Conservation (phyloP, 2,888 invertebrate species). For the Hipparchia semele region DNA sequence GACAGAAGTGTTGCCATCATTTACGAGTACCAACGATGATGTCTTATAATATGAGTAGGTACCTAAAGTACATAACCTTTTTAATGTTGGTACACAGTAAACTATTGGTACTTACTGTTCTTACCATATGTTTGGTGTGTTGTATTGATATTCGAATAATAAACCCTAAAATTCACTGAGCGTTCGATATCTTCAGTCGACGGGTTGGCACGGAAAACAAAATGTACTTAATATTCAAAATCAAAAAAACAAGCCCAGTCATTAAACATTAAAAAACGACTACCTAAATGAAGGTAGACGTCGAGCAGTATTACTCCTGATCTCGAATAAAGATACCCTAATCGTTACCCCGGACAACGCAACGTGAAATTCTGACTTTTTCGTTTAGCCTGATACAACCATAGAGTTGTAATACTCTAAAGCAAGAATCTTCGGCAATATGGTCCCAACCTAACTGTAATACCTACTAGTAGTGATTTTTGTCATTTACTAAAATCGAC, state of each 20-base stretch:
- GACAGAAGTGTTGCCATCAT: too few relatives aligned
- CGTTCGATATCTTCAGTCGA: background rate
- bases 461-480: too few relatives aligned
- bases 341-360: conserved; percentile 30
- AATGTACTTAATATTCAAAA: background rate
- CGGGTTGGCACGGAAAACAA: background rate
- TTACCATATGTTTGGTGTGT: too few relatives aligned
- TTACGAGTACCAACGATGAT: too few relatives aligned
- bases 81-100: too few relatives aligned
- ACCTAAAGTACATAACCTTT: background rate
- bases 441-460: background rate
- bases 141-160: background rate
- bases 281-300: background rate
- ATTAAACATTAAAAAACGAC: background rate
- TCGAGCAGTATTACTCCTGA: conserved; percentile 8
- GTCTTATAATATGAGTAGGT: background rate
- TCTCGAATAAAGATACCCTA: conserved; percentile 39
- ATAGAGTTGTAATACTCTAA: background rate
- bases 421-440: background rate
- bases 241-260: background rate
- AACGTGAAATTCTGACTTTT: background rate
- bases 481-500: too few relatives aligned
- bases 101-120: too few relatives aligned
- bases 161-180: background rate
- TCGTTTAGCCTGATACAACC: background rate